Evolutionary conservation across 1,140 invertebrate species (phyloP).

Genomic region (Heliconius hermathena): DNA sequence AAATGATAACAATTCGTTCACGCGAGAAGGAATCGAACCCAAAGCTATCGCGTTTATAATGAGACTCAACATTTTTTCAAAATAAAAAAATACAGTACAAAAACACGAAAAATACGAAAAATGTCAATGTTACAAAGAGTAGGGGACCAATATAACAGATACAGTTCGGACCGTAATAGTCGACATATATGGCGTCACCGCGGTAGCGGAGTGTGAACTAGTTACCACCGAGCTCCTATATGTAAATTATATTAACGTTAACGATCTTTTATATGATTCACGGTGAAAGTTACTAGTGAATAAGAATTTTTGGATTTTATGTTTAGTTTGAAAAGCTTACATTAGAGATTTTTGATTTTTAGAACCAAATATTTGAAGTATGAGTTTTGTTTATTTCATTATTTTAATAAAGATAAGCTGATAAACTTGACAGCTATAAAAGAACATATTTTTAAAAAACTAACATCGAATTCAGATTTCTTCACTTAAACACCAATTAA

Average conservation of each 20-base stretch:
- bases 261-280: conserved; percentile 17
- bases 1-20: too few relatives aligned
- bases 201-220: conserved; percentile 39
- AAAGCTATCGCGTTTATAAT: too few relatives aligned
- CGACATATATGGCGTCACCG: conserved; percentile 43
- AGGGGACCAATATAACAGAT: conserved; percentile 26
- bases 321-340: neutral
- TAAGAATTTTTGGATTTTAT: neutral
- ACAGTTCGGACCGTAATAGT: conserved; percentile 32
- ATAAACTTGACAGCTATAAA: too few relatives aligned
- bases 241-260: conserved; percentile 28
- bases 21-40: too few relatives aligned
- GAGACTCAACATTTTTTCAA: neutral
- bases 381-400: neutral
- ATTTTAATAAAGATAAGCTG: too few relatives aligned
- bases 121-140: conserved; percentile 12
- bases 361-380: neutral
- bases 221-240: conserved; percentile 32
- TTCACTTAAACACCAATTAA: neutral
- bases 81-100: neutral
- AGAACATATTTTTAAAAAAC: too few relatives aligned
- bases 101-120: too few relatives aligned
- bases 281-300: conserved; percentile 7
- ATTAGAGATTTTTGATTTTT: neutral
- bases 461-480: too few relatives aligned